A percentile compares a stretch with the other conserved stretches of the same genome.
These are phyloP conservation scores for Unio delphinus DNA, from an alignment of 2,888 invertebrate species.

Conservation along the genomic window DNA sequence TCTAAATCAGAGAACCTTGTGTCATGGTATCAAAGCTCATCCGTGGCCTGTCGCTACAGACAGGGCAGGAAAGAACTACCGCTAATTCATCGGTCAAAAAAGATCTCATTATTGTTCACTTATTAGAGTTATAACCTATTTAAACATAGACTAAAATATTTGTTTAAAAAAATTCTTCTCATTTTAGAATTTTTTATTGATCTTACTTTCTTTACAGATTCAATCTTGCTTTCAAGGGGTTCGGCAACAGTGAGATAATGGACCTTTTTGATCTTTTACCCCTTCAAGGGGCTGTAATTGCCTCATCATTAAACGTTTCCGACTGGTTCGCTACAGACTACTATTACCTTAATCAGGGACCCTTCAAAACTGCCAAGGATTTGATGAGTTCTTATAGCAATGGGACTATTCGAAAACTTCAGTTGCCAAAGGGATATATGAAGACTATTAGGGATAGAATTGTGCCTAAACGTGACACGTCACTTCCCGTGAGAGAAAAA, in stretches of 20 bases:
- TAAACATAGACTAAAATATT: too few relatives aligned
- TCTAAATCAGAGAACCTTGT: too few relatives aligned
- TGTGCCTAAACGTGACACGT: slow-evolving; percentile 10
- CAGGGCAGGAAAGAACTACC: too few relatives aligned
- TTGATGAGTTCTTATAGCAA: slow-evolving; percentile 23
- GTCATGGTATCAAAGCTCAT: too few relatives aligned
- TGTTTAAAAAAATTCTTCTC: too few relatives aligned
- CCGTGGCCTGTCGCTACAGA: too few relatives aligned
- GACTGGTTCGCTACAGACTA: slow-evolving; percentile 34
- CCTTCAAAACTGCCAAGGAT: slow-evolving; percentile 25
- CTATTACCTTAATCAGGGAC: slow-evolving; percentile 43
- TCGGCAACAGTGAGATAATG: slow-evolving; percentile 7
- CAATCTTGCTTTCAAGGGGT: too few relatives aligned
- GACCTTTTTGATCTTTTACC: slow-evolving; percentile 25
- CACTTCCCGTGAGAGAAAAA: slow-evolving; percentile 24
- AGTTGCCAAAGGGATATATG: slow-evolving; percentile 22
- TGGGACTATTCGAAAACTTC: slow-evolving; percentile 24
- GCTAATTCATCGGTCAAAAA: too few relatives aligned
- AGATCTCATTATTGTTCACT: too few relatives aligned
- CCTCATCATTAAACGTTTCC: slow-evolving; percentile 14
- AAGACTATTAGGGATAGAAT: slow-evolving; percentile 8
- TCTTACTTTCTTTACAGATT: too few relatives aligned
- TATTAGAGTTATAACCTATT: too few relatives aligned
- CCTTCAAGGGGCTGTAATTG: slow-evolving; percentile 18
- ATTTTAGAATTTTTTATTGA: too few relatives aligned